phyloP scores from a whole-genome alignment of 2,888 invertebrate genomes.

The Acanthosepion lycidas region DNA sequence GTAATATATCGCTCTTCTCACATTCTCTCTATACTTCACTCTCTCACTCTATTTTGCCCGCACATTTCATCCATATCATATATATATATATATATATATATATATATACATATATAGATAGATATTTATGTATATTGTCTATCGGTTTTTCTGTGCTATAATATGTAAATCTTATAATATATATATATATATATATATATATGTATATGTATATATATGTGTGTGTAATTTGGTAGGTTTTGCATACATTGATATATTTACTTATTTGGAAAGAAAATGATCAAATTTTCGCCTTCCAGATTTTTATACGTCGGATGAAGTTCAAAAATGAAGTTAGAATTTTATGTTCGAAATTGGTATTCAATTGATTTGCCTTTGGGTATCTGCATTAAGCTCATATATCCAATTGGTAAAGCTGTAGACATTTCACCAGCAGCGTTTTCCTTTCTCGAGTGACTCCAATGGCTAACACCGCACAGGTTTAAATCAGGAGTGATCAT shows the following conservation, averaged over 20 bases:
- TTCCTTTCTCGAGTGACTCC: background rate
- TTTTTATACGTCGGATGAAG: background rate
- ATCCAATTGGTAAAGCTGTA: background rate
- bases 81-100: too few species aligned
- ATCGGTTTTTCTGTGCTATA: too few species aligned
- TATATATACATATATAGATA: too few species aligned
- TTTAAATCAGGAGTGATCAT: background rate
- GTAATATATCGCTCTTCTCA: background rate
- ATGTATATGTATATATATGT: too few species aligned
- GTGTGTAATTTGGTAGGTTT: too few species aligned
- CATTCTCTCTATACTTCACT: too few species aligned
- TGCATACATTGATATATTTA: background rate
- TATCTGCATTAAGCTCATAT: background rate
- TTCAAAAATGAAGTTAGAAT: background rate
- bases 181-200: too few species aligned
- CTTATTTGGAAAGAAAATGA: background rate
- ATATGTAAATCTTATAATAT: too few species aligned
- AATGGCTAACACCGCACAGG: background rate
- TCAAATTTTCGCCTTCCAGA: background rate
- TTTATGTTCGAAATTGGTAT: conserved; percentile 18
- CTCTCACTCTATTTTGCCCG: too few species aligned
- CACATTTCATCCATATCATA: too few species aligned
- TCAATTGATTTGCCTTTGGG: background rate
- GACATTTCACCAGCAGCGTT: background rate
- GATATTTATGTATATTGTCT: too few species aligned